Conservation (phyloP, 2,113 vertebrate genomes). For the Nycticryphes semicollaris region DNA sequence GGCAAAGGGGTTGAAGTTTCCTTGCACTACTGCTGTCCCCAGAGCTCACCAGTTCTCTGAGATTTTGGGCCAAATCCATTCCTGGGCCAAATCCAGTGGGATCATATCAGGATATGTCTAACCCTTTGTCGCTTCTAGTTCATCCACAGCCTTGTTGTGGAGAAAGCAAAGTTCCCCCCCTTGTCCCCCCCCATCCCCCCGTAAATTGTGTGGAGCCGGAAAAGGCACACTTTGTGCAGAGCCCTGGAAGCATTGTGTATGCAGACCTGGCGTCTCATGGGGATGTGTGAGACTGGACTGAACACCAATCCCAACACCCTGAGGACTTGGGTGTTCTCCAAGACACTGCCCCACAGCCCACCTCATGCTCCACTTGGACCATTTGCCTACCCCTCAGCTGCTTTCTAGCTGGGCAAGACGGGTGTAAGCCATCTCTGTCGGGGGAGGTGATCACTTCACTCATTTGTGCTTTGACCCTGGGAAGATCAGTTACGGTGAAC, state of each 20-base stretch:
- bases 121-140: background rate
- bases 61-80: background rate
- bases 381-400: background rate
- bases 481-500: background rate
- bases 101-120: background rate
- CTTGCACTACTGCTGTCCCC: background rate
- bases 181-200: too few species aligned
- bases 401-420: background rate
- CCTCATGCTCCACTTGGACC: accelerated
- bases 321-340: background rate
- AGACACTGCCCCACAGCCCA: background rate
- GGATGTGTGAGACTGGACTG: accelerated
- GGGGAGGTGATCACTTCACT: background rate
- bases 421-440: background rate
- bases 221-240: background rate
- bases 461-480: accelerated
- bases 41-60: background rate
- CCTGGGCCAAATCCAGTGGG: background rate
- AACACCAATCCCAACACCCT: background rate
- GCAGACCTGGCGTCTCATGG: background rate
- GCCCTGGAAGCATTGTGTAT: background rate
- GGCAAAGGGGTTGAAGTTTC: background rate
- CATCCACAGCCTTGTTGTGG: background rate
- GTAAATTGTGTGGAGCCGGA: background rate
- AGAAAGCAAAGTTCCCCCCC: background rate